Conservation (phyloP, 2,888 invertebrate species). For the Bombyx huttoni region DNA sequence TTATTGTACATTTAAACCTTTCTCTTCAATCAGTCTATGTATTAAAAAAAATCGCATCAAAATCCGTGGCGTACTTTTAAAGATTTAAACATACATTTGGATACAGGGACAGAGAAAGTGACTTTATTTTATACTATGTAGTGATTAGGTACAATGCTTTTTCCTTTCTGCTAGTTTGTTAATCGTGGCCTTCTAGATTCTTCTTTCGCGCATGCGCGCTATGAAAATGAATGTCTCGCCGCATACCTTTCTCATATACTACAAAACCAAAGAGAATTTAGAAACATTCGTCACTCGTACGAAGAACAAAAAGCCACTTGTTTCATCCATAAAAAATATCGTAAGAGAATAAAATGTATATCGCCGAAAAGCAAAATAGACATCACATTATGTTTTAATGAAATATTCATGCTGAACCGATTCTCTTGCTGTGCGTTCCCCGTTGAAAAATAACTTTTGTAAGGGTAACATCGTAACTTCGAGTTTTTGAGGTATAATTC, state of each 20-base stretch:
- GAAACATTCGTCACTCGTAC: not conserved
- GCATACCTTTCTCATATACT: not conserved
- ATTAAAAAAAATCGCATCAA: too few relatives aligned
- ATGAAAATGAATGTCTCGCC: too few relatives aligned
- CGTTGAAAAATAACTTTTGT: not conserved
- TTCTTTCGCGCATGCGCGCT: too few relatives aligned
- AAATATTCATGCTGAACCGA: conserved; percentile 28
- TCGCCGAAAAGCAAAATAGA: conserved; percentile 3
- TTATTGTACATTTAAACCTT: too few relatives aligned
- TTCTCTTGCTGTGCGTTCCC: conserved; percentile 1
- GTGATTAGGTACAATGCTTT: too few relatives aligned
- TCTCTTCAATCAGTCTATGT: too few relatives aligned
- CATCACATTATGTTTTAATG: conserved; percentile 19
- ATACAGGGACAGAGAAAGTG: too few relatives aligned
- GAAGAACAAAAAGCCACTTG: not conserved
- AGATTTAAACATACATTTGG: too few relatives aligned
- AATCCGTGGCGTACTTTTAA: too few relatives aligned
- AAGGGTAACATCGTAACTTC: not conserved
- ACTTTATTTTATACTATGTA: too few relatives aligned
- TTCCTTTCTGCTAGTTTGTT: too few relatives aligned
- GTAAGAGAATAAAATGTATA: conserved; percentile 5
- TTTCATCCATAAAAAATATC: not conserved
- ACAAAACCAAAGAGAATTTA: not conserved
- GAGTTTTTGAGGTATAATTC: not conserved
- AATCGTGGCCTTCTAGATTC: too few relatives aligned